A percentile compares a stretch with the other conserved stretches of the same genome.
phyloP scores from a whole-genome alignment of 2,888 invertebrate genomes.

The Leucophora obtusa region DNA sequence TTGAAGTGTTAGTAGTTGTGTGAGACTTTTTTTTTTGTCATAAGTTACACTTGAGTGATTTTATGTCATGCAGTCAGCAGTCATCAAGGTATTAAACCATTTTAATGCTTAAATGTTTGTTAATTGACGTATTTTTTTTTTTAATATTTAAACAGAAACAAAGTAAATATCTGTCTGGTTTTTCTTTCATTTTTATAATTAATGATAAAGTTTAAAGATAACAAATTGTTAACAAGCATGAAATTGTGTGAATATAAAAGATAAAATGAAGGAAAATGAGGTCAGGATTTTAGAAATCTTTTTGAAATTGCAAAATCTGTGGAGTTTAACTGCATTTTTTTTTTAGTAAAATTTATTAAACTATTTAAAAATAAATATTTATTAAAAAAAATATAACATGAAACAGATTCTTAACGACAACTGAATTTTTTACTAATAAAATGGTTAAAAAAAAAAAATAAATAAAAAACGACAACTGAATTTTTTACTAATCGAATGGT shows the following conservation, averaged over 20 bases:
- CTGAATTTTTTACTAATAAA: too few species aligned
- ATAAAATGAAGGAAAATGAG: background rate
- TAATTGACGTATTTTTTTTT: slow-evolving; percentile 18
- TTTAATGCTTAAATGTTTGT: slow-evolving; percentile 30
- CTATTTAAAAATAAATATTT: too few species aligned
- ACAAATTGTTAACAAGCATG: slow-evolving; percentile 59
- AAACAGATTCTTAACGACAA: too few species aligned
- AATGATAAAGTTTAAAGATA: slow-evolving; percentile 58
- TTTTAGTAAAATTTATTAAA: too few species aligned
- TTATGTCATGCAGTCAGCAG: slow-evolving; percentile 47
- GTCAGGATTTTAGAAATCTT: background rate
- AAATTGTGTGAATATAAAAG: slow-evolving; percentile 34
- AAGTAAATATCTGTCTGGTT: slow-evolving; percentile 7
- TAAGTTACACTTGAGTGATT: slow-evolving; percentile 60
- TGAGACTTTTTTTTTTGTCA: slow-evolving; percentile 12
- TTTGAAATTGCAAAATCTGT: too few species aligned
- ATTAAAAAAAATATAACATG: too few species aligned
- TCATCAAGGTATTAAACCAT: slow-evolving; percentile 54
- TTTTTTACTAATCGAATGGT: too few species aligned
- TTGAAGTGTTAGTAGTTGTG: background rate
- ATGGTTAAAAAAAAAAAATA: too few species aligned
- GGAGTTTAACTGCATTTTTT: too few species aligned
- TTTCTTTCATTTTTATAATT: slow-evolving; percentile 47
- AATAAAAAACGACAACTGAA: too few species aligned
- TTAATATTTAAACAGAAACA: background rate